Percentiles rank a stretch among this genome's conserved stretches.
These are phyloP conservation scores for Bombus pyrosoma DNA, from an alignment of 1,140 invertebrate genomes.

Conservation along the genomic window DNA sequence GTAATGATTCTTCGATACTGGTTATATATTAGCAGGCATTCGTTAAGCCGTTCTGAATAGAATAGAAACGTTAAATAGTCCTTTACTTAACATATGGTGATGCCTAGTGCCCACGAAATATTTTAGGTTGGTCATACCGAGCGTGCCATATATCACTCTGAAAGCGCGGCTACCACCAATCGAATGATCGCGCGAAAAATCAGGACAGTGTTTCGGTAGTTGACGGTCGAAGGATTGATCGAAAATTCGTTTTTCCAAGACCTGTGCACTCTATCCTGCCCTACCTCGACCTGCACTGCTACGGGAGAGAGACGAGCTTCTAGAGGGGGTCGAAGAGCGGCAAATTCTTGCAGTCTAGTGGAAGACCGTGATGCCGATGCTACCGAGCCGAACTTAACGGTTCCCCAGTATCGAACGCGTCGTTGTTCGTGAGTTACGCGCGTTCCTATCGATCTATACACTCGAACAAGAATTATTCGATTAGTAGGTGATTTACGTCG, in stretches of 20 bases:
- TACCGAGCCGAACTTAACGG: constrained; percentile 50
- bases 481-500: neutral
- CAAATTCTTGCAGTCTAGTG: constrained; percentile 75
- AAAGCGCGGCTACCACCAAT: neutral
- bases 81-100: accelerated
- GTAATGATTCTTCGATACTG: no score
- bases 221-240: constrained; percentile 25
- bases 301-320: constrained; percentile 62
- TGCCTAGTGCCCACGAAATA: neutral
- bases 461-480: neutral
- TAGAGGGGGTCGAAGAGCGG: constrained; percentile 61
- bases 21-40: no score
- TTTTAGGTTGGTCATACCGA: neutral
- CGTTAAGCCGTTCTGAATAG: neutral
- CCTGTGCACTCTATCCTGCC: constrained; percentile 19
- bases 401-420: constrained; percentile 40
- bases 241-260: neutral
- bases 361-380: constrained; percentile 77
- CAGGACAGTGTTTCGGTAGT: neutral
- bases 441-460: neutral
- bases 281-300: constrained; percentile 36
- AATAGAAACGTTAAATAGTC: neutral
- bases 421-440: constrained; percentile 31
- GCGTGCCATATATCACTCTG: neutral
- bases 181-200: constrained; percentile 2